phyloP scores from a whole-genome alignment of 1,140 invertebrate genomes.

The Penaeus indicus region DNA sequence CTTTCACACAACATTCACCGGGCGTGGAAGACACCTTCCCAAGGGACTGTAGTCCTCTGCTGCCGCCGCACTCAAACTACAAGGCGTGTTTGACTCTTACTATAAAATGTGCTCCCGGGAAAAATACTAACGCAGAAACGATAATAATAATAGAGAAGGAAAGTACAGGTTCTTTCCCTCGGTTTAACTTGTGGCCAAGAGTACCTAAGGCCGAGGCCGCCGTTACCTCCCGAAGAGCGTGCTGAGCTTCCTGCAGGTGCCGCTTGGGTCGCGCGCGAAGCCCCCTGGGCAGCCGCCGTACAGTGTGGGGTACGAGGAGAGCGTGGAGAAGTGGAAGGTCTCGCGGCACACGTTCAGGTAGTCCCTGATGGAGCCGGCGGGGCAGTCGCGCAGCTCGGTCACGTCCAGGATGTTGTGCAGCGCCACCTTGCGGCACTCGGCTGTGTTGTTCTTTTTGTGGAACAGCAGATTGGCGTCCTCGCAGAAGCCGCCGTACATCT shows the following conservation, averaged over 20 bases:
- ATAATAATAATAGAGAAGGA: not conserved
- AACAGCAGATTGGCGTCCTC: not conserved
- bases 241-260: conserved; percentile 7
- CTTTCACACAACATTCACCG: not conserved
- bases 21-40: too few species aligned
- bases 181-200: not conserved
- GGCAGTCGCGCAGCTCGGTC: conserved; percentile 37
- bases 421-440: conserved; percentile 40
- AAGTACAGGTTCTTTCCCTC: not conserved
- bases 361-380: conserved; percentile 36
- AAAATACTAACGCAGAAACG: too few species aligned
- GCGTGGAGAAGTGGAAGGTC: conserved; percentile 38
- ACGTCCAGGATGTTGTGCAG: conserved; percentile 47
- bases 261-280: not conserved
- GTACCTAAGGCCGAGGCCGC: not conserved
- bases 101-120: too few species aligned
- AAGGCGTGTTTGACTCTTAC: too few species aligned
- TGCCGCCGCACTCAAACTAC: too few species aligned
- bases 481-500: conserved; percentile 57
- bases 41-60: too few species aligned
- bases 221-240: not conserved
- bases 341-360: conserved; percentile 35
- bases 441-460: conserved; percentile 23
- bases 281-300: conserved; percentile 29
- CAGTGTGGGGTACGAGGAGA: conserved; percentile 37